Base-by-base conservation (phyloP, 2,113 vertebrate genomes). In the Takifugu bimaculatus region DNA sequence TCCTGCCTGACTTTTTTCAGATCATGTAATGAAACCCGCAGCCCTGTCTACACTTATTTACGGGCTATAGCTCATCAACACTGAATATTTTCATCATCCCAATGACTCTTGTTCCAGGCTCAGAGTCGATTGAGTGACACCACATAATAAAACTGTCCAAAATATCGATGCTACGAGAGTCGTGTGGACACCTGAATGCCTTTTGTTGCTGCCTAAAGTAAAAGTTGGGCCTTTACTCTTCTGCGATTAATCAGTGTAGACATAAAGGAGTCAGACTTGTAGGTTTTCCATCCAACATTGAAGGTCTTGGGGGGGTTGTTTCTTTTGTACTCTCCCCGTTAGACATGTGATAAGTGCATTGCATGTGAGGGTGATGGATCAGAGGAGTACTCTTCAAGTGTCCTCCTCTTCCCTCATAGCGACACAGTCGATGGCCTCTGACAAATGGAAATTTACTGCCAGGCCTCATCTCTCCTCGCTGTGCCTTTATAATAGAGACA, bases 391-490 rank as follows among this genome's bases (percentile, higher is more conserved):
- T 72, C 68, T 78, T 74, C 72, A 70, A 60, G 66, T 68, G 53
- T 63, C 63, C 58, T 70, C 75, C 74, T 79, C 72, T 47, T 75
- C 65, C 64, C 63, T 81, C 70, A 66, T 60, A 2, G 55, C 72
- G 75, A 78, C 72, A 63, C 57, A 70, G 70, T 75, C 83, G 75
- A 82, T 74, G 68, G 78, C 61, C 57, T 73, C 74, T 78, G 82
- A 89, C 64, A 47, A 83, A 88, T 77, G 67, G 74, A 79, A 75
- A 74, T 72, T 4, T 71, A 72, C 72, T 63, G 65, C 55, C 52
- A 2, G 27, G n/a, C 15, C 53, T 65, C 47, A 52, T 71, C 51
- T 68, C 32, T 65, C 49, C 29, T 77, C 51, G 29, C 50, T 54
- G 27, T 64, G 45, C 51, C 52, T 53, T 62, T 57, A 25, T 61